Base-by-base conservation (phyloP, 2,113 vertebrate species). In the Clupea harengus region DNA sequence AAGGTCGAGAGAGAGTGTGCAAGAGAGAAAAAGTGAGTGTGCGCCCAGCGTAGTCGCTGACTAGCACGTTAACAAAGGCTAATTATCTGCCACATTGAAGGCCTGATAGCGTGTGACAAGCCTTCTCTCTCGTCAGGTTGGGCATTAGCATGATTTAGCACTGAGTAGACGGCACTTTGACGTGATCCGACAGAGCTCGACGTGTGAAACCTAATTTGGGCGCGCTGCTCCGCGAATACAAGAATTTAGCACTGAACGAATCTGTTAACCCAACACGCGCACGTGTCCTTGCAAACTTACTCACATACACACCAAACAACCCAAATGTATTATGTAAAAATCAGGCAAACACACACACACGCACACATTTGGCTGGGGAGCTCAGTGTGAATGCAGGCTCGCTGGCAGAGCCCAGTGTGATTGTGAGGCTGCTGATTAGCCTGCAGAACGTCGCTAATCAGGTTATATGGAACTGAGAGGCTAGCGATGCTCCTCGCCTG, bases 101-200 rank as follows among this genome's bases (percentile, higher is more conserved):
- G 83, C 85, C 83, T 85, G 85, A 89, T 88, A 83, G 89, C 81
- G 85, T 88, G 88, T 88, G 87, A 88, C 88, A 86, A 88, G 87
- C 88, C 87, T 88, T 83, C 85, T 86, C 87, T 54, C 22, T 82
- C 45, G 4, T 84, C 88, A 86, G 11, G 75, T 82, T n/a, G 82
- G 86, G 86, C 83, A 87, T 89, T 87, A 81, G 82, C 88, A 82
- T 87, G 85, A 64, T 25, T 64, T 64, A 64, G 22, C 57, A 20
- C 57, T 64, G 57, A 64, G 57, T 64, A 22, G 57, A 64, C n/a
- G 57, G 88, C 87, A 82, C 45, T 45, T 44, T 57, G 87, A 90
- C 92, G 90, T 89, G 92, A 86, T 83, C 39, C 1, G 45, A n/a
- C 57, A 8, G 57, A 64, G 57, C 9, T 64, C 22, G 57, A 5